Evolutionary conservation across 2,113 vertebrate genomes (phyloP).

Genomic region (Bambusicola thoracicus): DNA sequence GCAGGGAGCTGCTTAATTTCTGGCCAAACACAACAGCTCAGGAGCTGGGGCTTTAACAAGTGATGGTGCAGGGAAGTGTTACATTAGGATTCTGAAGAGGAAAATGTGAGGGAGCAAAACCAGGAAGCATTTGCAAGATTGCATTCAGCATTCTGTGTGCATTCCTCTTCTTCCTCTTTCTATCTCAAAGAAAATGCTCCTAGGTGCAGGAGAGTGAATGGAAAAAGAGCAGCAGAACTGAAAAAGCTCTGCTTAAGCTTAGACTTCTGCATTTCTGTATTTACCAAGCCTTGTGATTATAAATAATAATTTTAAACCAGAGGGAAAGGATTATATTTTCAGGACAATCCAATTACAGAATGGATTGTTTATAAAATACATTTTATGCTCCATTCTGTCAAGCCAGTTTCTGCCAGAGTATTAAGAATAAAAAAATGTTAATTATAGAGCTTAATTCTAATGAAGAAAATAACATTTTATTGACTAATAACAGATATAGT

Average conservation of each 20-base stretch:
- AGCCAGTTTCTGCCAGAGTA: conserved; percentile 30
- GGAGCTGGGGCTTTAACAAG: not conserved
- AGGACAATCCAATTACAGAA: conserved; percentile 52
- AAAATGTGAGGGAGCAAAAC: conserved; percentile 53
- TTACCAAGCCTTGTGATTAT: conserved; percentile 22
- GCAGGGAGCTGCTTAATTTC: conserved; percentile 48
- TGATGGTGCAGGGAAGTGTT: not conserved
- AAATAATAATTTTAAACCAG: conserved; percentile 33
- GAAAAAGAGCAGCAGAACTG: not conserved
- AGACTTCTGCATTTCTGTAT: conserved; percentile 23
- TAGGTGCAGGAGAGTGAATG: conserved; percentile 1
- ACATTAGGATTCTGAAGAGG: conserved; percentile 37
- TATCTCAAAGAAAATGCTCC: conserved; percentile 2
- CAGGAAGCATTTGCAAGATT: conserved; percentile 38
- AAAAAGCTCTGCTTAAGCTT: not conserved
- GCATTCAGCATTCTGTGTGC: conserved; percentile 22
- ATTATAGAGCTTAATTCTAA: conserved; percentile 33
- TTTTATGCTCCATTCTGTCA: conserved; percentile 47
- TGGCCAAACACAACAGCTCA: conserved; percentile 34
- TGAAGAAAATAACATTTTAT: conserved; percentile 33
- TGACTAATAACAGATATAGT: conserved; percentile 39
- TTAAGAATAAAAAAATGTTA: conserved; percentile 52
- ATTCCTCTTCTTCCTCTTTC: conserved; percentile 4
- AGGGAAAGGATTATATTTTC: conserved; percentile 47
- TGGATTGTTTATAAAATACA: conserved; percentile 46